Percentiles rank a stretch among this genome's conserved stretches.
Conservation (phyloP, 2,797 vertebrate species). For the Peromyscus aztecus region DNA sequence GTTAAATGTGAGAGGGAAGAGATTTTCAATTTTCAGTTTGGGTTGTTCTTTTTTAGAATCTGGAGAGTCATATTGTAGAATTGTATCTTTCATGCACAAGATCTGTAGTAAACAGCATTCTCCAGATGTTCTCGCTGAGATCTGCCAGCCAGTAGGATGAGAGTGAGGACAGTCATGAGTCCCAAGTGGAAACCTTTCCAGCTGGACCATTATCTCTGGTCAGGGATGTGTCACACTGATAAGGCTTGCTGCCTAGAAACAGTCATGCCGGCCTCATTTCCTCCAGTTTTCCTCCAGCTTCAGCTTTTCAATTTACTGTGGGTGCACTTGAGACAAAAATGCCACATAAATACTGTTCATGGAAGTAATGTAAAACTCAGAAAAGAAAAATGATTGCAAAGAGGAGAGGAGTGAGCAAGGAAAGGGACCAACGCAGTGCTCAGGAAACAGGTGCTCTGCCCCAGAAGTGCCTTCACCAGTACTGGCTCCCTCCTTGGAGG, state of each 20-base stretch:
- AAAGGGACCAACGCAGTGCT: neutral
- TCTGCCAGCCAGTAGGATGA: neutral
- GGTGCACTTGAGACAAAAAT: neutral
- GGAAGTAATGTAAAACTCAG: constrained; percentile 3
- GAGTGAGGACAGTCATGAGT: neutral
- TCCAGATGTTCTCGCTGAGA: neutral
- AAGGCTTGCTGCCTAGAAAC: constrained; percentile 11
- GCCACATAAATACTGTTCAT: neutral
- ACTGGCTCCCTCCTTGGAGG: neutral
- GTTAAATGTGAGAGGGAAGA: neutral
- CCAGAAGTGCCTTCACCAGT: neutral
- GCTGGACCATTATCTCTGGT: neutral
- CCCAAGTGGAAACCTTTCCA: neutral
- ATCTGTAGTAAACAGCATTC: neutral
- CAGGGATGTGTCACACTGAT: neutral
- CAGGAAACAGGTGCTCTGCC: neutral
- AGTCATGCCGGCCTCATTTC: neutral
- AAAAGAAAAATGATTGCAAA: neutral
- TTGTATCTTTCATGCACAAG: neutral
- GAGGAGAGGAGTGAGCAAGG: neutral
- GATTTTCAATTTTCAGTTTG: neutral
- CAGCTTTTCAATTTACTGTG: neutral
- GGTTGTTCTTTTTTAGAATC: neutral
- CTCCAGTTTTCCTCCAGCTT: constrained; percentile 3
- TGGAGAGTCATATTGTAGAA: neutral